phyloP scores from a whole-genome alignment of 2,888 invertebrate species.

The Phania funesta region DNA sequence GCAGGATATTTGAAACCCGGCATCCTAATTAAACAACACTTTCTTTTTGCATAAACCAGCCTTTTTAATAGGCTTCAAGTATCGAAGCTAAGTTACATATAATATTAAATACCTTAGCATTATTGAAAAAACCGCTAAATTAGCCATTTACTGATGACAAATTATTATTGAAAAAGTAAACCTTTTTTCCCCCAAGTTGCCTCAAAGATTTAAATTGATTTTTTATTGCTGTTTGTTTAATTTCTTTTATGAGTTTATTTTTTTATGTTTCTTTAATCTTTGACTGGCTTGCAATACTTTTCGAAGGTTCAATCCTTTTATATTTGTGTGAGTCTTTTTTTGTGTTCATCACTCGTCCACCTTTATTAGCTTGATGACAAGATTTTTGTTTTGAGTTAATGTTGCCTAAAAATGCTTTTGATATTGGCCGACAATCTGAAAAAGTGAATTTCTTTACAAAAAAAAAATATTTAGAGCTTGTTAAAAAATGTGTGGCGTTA shows the following conservation, averaged over 20 bases:
- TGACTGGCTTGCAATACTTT: constrained; percentile 37
- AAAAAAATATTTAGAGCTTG: constrained; percentile 38
- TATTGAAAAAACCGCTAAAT: constrained; percentile 21
- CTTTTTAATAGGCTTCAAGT: too few species aligned
- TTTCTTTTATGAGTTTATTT: constrained; percentile 67
- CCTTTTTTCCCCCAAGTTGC: constrained; percentile 45
- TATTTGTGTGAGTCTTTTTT: constrained; percentile 8
- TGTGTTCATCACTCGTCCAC: constrained; percentile 55
- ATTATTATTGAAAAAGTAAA: constrained; percentile 60
- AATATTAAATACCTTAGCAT: too few species aligned
- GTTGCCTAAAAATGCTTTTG: constrained; percentile 66
- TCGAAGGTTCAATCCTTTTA: constrained; percentile 50
- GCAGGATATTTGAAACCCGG: too few species aligned
- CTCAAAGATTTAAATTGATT: constrained; percentile 73
- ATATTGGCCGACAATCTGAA: constrained; percentile 45
- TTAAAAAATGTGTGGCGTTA: constrained; percentile 60
- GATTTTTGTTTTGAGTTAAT: constrained; percentile 68
- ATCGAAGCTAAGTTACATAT: too few species aligned
- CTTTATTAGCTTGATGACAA: constrained; percentile 67
- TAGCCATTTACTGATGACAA: constrained; percentile 48
- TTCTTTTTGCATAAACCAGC: too few species aligned
- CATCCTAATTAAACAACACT: too few species aligned
- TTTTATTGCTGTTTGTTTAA: constrained; percentile 77
- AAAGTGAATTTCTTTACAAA: constrained; percentile 12
- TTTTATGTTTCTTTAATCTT: constrained; percentile 61